These are phyloP conservation scores for Clunio marinus DNA, from an alignment of 2,888 invertebrate species.

Conservation along the genomic window DNA sequence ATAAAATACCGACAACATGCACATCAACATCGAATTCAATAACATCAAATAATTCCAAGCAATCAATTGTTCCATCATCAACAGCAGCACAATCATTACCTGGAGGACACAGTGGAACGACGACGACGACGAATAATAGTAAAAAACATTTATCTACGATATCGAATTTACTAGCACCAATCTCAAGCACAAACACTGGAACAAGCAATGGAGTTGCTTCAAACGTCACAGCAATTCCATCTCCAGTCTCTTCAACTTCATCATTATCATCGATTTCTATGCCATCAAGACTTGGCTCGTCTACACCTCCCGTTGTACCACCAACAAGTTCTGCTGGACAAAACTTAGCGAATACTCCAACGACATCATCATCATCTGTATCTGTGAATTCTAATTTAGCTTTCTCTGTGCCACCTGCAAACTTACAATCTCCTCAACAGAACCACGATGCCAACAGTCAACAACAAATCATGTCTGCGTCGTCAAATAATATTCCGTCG, in stretches of 20 bases:
- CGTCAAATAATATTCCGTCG: conserved; percentile 43
- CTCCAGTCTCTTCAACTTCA: conserved; percentile 54
- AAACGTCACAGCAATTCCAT: conserved; percentile 45
- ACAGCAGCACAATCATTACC: no score
- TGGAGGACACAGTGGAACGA: conserved; percentile 52
- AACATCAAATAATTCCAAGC: conserved; percentile 14
- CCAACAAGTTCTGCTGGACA: conserved; percentile 51
- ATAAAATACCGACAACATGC: conserved; percentile 43
- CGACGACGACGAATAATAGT: no score
- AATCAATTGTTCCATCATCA: conserved; percentile 39
- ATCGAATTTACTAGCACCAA: conserved; percentile 48
- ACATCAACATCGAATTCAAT: conserved; percentile 42
- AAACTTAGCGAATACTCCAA: conserved; percentile 53
- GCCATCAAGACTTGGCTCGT: conserved; percentile 52
- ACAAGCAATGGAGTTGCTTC: conserved; percentile 49
- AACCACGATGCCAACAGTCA: conserved; percentile 41
- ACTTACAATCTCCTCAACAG: conserved; percentile 43
- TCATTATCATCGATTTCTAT: conserved; percentile 43
- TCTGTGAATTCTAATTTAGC: conserved; percentile 33
- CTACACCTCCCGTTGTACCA: conserved; percentile 55
- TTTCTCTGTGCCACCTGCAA: conserved; percentile 44
- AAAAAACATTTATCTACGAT: conserved; percentile 53
- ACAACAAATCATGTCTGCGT: conserved; percentile 44
- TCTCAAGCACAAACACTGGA: conserved; percentile 45
- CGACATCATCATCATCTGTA: conserved; percentile 52